A percentile compares a stretch with the other conserved stretches of the same genome.
Evolutionary conservation across 2,797 vertebrate genomes (phyloP).

Genomic region (Phrynocephalus forsythii): DNA sequence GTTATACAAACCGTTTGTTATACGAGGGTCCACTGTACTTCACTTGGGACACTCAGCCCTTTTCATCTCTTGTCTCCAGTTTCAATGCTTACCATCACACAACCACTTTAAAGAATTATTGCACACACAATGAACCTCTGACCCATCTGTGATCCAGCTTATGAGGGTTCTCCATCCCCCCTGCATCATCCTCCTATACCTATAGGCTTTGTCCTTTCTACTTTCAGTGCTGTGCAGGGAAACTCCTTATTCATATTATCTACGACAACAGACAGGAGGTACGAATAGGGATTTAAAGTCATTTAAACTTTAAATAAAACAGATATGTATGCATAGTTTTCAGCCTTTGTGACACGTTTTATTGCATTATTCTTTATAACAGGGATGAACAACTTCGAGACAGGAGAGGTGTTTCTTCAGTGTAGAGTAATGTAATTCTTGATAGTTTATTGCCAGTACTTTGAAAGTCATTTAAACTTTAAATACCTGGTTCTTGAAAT

Average conservation of each 20-base stretch:
- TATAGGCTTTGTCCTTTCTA: background rate
- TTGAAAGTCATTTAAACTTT: background rate
- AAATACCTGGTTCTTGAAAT: background rate
- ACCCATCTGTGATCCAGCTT: background rate
- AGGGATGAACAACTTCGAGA: background rate
- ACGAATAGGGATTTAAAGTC: background rate
- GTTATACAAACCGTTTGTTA: too few species aligned
- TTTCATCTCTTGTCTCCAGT: background rate
- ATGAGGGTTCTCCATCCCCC: background rate
- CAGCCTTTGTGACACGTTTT: background rate
- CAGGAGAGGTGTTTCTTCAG: background rate
- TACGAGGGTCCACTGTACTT: background rate
- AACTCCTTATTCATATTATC: too few species aligned
- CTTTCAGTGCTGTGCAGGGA: background rate
- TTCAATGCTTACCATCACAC: background rate
- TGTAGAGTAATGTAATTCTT: background rate
- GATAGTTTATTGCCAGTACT: background rate
- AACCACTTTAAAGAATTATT: background rate
- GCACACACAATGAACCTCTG: background rate
- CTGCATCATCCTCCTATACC: background rate
- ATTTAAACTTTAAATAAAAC: background rate
- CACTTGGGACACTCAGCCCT: background rate
- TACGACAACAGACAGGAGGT: background rate
- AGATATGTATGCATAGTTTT: background rate
- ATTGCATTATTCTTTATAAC: background rate